Evolutionary conservation across 2,888 invertebrate genomes (phyloP).

Genomic region (Myopa tessellatipennis): DNA sequence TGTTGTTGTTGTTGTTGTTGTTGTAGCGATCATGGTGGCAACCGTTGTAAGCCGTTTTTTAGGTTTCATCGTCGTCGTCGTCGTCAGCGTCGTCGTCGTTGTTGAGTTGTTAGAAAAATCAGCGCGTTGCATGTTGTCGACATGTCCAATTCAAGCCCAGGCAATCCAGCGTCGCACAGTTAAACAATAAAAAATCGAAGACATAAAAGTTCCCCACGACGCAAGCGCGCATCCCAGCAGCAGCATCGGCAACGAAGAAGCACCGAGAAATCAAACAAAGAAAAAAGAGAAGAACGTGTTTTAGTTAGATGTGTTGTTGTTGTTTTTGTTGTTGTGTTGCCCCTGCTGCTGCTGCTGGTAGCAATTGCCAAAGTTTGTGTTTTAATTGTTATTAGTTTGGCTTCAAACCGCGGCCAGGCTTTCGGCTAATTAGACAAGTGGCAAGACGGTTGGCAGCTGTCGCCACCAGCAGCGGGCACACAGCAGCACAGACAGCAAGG

Average conservation of each 20-base stretch:
- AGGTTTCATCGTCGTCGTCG: constrained; percentile 25
- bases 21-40: constrained; percentile 52
- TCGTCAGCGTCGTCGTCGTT: constrained; percentile 59
- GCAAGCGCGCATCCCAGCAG: neutral
- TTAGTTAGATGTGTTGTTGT: constrained; percentile 34
- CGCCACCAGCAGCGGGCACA: neutral
- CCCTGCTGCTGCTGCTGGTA: constrained; percentile 5
- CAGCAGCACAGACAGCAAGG: neutral
- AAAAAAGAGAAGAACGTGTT: constrained; percentile 50
- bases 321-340: constrained; percentile 9
- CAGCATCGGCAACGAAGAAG: constrained; percentile 26
- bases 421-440: constrained; percentile 34
- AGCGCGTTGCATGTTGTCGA: constrained; percentile 44
- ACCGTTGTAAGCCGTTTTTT: constrained; percentile 47
- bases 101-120: constrained; percentile 33
- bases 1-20: constrained; percentile 39
- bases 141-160: constrained; percentile 49
- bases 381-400: constrained; percentile 14
- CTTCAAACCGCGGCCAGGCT: constrained; percentile 18
- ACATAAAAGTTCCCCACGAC: constrained; percentile 15
- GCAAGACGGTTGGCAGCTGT: constrained; percentile 1
- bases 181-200: constrained; percentile 31
- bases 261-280: constrained; percentile 37
- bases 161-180: constrained; percentile 12
- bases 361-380: constrained; percentile 17